Evolutionary conservation across 2,113 vertebrate genomes (phyloP), one percentile per base, ranked within the genome.

Genomic region (Oenanthe melanoleuca): DNA sequence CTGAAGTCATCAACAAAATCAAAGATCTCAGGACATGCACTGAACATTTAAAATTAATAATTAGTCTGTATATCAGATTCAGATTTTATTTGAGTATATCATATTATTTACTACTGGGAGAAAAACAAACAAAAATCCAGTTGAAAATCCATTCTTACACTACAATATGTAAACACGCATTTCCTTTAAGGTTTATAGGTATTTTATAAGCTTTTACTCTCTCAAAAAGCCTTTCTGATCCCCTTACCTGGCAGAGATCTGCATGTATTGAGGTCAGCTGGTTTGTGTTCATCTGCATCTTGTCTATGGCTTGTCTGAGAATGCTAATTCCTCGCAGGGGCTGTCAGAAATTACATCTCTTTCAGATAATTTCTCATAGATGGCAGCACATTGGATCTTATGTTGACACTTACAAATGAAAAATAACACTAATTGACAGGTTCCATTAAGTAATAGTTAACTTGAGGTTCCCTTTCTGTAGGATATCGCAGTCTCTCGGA

Each of bases 241-340:
- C 34, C 44, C 98, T 97, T 96, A 99, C 99, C 99, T 99, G 99
- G 98, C 99, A 99, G 95, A 99, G 98, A 98, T 99, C 99, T 89
- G 99, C 99, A 0, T 99, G 99, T 98, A 99, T 98, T 98, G 99
- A 99, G 98, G 99, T 99, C 98, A 99, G 98, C 98, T 99, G 99
- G 98, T 99, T 99, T 98, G 99, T 99, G 97, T 99, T 99, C 99
- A 99, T 99, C 98, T 99, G 99, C 99, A 99, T 99, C 98, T 99
- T 99, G 98, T 99, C 99, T 98, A 99, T 99, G 97, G 99, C 99
- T 98, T 99, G 99, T 98, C 99, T 99, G 94, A 99, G 98, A 97
- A 99, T 96, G 92, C 99, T 98, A 88, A 99, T 98, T 92, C 99
- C 99, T 97, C 99, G 98, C 97, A 99, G 98, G 91, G 99, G 99